Percentiles rank a stretch among this genome's conserved stretches.
Conservation (phyloP, 64 coral and sea anemone genomes). For the Pocillopora damicornis region DNA sequence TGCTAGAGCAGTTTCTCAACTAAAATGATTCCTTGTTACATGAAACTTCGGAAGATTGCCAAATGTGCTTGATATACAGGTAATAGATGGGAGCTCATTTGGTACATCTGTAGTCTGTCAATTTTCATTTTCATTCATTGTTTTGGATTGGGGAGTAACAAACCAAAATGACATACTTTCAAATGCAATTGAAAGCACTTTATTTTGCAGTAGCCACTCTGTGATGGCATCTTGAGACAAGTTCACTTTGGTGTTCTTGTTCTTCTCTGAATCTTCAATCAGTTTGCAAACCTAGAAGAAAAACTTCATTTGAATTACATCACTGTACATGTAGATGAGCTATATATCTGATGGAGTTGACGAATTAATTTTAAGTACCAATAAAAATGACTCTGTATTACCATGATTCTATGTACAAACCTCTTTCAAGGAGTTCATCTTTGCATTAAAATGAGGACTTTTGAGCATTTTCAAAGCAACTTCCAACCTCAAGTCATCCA, state of each 20-base stretch:
- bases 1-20: no score
- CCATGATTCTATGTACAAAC: slow-evolving; percentile 9
- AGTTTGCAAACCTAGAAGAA: slow-evolving; percentile 77
- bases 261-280: slow-evolving; percentile 85
- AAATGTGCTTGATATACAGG: no score
- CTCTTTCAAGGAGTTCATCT: slow-evolving; percentile 95
- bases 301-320: neutral
- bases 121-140: no score
- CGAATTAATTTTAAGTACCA: no score
- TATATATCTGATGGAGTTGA: neutral
- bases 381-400: no score
- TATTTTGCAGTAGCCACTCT: slow-evolving; percentile 86
- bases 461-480: slow-evolving; percentile 92
- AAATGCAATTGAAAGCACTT: slow-evolving; percentile 91
- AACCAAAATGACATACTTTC: slow-evolving; percentile 60
- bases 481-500: slow-evolving; percentile 84
- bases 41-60: no score
- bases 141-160: neutral
- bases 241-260: slow-evolving; percentile 75
- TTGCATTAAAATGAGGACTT: slow-evolving; percentile 93
- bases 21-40: no score
- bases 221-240: slow-evolving; percentile 78
- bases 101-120: no score
- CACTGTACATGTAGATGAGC: neutral
- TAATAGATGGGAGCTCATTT: no score